Conservation (phyloP, 2,797 vertebrate species). For the Eutrigla gurnardus region DNA sequence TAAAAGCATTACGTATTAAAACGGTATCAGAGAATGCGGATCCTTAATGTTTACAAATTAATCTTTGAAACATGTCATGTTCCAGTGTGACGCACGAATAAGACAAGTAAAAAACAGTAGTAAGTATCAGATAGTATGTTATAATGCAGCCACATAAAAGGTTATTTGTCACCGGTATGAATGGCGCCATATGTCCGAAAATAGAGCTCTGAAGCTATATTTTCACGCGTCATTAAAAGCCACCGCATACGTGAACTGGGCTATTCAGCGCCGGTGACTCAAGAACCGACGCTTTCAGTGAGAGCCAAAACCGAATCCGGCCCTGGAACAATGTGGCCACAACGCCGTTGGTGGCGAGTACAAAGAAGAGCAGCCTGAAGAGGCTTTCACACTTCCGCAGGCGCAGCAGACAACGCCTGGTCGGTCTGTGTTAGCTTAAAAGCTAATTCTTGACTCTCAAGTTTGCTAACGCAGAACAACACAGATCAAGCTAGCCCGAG, state of each 20-base stretch:
- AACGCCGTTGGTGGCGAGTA: slow-evolving; percentile 34
- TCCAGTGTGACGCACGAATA: not conserved
- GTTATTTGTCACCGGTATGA: slow-evolving; percentile 32
- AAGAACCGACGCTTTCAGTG: not conserved
- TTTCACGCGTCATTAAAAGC: slow-evolving; percentile 6
- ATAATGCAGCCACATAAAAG: slow-evolving; percentile 40
- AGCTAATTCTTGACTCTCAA: slow-evolving; percentile 55
- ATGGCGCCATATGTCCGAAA: slow-evolving; percentile 29
- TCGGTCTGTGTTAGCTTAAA: slow-evolving; percentile 49
- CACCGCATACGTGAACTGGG: not conserved
- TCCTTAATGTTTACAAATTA: not conserved
- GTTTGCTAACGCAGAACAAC: slow-evolving; percentile 28
- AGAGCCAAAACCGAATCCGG: not conserved
- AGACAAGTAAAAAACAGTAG: not conserved
- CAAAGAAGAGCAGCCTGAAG: slow-evolving; percentile 56
- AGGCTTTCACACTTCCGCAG: slow-evolving; percentile 73
- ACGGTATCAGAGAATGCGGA: not conserved
- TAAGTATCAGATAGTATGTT: not conserved
- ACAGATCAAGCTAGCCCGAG: not conserved
- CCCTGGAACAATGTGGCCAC: slow-evolving; percentile 35
- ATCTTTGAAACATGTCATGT: not conserved
- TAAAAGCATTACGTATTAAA: too few relatives aligned
- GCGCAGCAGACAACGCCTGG: slow-evolving; percentile 79
- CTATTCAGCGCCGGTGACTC: not conserved
- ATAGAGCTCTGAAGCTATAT: not conserved